These are phyloP conservation scores for Drosophila infuscata DNA, from an alignment of 2,888 invertebrate species.

Conservation along the genomic window DNA sequence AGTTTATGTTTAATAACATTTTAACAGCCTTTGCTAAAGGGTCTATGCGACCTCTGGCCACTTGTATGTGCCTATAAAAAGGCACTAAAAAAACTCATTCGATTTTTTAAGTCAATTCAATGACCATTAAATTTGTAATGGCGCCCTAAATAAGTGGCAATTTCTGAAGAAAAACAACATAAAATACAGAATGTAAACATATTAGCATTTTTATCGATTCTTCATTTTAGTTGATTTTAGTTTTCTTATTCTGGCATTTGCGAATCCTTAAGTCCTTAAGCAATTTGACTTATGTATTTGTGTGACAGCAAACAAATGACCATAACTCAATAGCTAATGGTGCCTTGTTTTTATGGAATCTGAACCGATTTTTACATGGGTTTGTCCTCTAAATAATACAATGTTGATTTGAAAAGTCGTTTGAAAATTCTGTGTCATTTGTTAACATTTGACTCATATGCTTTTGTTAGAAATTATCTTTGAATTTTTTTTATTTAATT, in stretches of 20 bases:
- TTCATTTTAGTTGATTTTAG: not conserved
- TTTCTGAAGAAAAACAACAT: conserved; percentile 12
- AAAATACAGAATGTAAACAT: conserved; percentile 28
- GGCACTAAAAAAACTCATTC: conserved; percentile 14
- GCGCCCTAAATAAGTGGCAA: conserved; percentile 8
- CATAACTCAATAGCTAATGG: not conserved
- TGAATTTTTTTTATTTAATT: not conserved
- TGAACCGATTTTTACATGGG: not conserved
- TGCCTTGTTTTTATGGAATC: not conserved
- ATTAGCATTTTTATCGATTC: conserved; percentile 14
- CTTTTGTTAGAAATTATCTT: not conserved
- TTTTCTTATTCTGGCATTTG: not conserved
- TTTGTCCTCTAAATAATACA: not conserved
- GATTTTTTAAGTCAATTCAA: conserved; percentile 18
- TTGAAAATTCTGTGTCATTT: not conserved
- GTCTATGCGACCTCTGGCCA: conserved; percentile 3
- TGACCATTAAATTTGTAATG: conserved; percentile 21
- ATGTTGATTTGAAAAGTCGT: not conserved
- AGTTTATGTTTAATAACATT: conserved; percentile 7
- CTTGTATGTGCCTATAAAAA: conserved; percentile 6
- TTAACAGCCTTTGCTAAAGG: conserved; percentile 29
- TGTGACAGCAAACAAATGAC: not conserved
- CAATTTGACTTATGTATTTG: conserved; percentile 20
- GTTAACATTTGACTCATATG: too few relatives aligned
- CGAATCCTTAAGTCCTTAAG: not conserved